Evolutionary conservation across 2,797 vertebrate species (phyloP).

Genomic region (Distichodus sexfasciatus): DNA sequence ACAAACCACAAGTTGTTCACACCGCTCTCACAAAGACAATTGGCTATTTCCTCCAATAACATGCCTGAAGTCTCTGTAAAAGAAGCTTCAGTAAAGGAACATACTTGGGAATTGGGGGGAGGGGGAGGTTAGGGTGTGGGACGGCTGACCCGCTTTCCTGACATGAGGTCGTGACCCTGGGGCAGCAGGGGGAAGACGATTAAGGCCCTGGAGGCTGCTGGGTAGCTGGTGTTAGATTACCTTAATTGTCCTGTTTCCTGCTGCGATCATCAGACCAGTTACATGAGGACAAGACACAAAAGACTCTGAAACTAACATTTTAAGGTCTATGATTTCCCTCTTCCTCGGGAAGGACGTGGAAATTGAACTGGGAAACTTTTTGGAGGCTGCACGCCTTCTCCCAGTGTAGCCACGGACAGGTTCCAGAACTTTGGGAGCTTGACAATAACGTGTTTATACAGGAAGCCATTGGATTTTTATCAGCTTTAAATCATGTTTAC

Average conservation of each 20-base stretch:
- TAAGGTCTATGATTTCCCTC: conserved; percentile 19
- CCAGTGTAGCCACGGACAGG: conserved; percentile 13
- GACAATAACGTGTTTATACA: conserved; percentile 40
- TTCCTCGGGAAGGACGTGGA: not conserved
- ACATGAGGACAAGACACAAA: conserved; percentile 39
- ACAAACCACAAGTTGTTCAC: too few relatives aligned
- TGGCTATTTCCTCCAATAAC: conserved; percentile 38
- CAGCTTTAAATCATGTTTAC: conserved; percentile 34
- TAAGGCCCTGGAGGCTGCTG: conserved; percentile 30
- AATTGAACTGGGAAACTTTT: not conserved
- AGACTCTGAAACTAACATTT: conserved; percentile 38
- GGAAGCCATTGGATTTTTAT: conserved; percentile 30
- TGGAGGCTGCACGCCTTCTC: conserved; percentile 3
- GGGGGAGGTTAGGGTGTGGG: too few relatives aligned
- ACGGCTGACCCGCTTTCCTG: conserved; percentile 18
- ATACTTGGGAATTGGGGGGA: too few relatives aligned
- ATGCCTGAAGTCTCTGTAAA: conserved; percentile 26
- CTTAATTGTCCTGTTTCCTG: conserved; percentile 49
- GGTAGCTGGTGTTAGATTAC: conserved; percentile 50
- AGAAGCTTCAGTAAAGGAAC: not conserved
- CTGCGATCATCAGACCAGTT: conserved; percentile 46
- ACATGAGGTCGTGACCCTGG: conserved; percentile 47
- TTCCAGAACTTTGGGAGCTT: conserved; percentile 20
- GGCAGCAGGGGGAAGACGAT: conserved; percentile 36
- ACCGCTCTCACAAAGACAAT: too few relatives aligned